These are phyloP conservation scores for Itoplectis maculator DNA, from an alignment of 2,888 invertebrate genomes.

Conservation along the genomic window DNA sequence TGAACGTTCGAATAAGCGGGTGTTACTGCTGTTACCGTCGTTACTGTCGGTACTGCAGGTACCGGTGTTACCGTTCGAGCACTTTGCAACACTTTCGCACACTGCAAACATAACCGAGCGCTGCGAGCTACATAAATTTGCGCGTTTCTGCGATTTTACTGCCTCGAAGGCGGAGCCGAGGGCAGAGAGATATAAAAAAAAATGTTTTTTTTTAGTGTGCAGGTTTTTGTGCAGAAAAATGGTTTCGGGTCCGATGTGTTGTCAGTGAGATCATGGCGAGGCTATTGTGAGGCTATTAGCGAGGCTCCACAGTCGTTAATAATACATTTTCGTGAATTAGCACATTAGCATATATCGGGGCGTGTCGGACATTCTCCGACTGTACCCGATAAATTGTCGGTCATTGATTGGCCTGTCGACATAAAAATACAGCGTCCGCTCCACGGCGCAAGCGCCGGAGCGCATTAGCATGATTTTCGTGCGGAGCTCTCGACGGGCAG, in stretches of 20 bases:
- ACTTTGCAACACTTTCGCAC: constrained; percentile 9
- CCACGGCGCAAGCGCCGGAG: constrained; percentile 54
- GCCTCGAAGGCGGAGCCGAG: no score
- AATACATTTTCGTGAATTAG: constrained; percentile 44
- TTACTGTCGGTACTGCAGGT: no score
- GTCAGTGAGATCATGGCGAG: constrained; percentile 22
- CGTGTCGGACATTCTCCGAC: constrained; percentile 57
- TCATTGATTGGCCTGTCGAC: constrained; percentile 67
- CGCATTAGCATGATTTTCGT: constrained; percentile 61
- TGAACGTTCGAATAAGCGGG: not conserved
- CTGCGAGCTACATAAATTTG: no score
- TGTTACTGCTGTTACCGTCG: no score
- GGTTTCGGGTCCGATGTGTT: constrained; percentile 40
- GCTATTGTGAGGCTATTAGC: constrained; percentile 55
- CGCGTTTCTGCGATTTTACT: no score
- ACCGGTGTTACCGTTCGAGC: no score
- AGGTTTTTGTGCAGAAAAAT: no score
- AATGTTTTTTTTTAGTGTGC: no score
- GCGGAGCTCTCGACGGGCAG: constrained; percentile 28
- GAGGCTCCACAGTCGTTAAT: constrained; percentile 50
- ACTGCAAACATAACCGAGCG: no score
- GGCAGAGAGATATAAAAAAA: no score
- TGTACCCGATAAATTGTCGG: constrained; percentile 62
- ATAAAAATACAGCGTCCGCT: constrained; percentile 65
- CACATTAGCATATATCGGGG: constrained; percentile 58